phyloP scores from a whole-genome alignment of 2,888 invertebrate species.

The Sinelater perroti region DNA sequence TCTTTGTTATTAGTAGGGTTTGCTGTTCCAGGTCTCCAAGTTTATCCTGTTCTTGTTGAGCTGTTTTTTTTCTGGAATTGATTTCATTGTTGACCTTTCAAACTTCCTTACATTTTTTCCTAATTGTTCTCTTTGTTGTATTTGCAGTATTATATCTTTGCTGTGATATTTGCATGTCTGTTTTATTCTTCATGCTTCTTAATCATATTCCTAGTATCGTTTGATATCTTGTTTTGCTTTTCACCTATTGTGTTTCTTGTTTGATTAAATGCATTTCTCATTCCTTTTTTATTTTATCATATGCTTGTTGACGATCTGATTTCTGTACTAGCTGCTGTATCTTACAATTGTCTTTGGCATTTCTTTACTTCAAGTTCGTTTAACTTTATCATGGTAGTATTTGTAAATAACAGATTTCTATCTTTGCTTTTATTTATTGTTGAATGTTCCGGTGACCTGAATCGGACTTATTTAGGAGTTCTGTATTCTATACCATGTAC shows the following conservation, averaged over 20 bases:
- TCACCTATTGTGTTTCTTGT: too few species aligned
- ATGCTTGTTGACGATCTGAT: background rate
- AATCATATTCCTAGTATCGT: too few species aligned
- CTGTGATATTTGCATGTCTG: background rate
- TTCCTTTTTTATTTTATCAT: background rate
- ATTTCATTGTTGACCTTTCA: background rate
- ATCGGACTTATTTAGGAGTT: background rate
- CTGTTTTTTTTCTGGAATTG: background rate
- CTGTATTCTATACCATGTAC: background rate
- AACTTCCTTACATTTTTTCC: background rate
- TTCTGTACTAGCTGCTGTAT: background rate
- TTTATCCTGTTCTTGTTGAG: background rate
- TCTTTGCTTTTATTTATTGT: background rate
- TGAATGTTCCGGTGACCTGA: background rate
- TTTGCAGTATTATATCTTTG: background rate
- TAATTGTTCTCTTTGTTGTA: background rate
- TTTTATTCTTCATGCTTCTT: slow-evolving; percentile 1
- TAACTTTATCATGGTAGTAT: background rate
- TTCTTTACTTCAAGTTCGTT: too few species aligned
- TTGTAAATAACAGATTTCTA: background rate
- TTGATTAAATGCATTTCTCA: background rate
- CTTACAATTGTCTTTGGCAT: background rate
- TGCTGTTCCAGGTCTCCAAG: background rate
- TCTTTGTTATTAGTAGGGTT: too few species aligned
- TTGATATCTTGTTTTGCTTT: too few species aligned